These are phyloP conservation scores for Bembecia ichneumoniformis DNA, from an alignment of 2,888 invertebrate species.

Conservation along the genomic window DNA sequence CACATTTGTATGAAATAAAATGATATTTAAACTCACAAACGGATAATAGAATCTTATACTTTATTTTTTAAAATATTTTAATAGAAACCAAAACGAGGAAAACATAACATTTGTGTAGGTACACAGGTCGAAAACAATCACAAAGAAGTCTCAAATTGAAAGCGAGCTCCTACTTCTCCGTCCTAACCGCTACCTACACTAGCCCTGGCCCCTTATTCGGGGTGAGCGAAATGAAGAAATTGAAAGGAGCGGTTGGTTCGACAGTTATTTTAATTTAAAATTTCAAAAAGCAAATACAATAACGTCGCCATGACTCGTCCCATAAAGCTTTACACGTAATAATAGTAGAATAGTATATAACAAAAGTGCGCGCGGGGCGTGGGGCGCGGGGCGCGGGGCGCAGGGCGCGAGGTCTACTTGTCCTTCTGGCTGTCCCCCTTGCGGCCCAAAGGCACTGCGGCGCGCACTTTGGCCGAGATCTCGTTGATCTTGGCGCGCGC, in stretches of 20 bases:
- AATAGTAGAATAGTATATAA: constrained; percentile 67
- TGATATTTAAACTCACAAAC: too few species aligned
- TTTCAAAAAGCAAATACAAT: constrained; percentile 73
- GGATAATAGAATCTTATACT: too few species aligned
- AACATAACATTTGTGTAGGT: background rate
- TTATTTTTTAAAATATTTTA: too few species aligned
- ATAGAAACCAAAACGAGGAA: too few species aligned
- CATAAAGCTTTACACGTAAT: constrained; percentile 71
- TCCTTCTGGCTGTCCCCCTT: constrained; percentile 88
- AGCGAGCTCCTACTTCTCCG: too few species aligned
- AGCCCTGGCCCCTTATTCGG: too few species aligned
- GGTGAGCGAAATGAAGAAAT: constrained; percentile 12
- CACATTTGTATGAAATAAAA: too few species aligned
- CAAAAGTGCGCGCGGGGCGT: constrained; percentile 48
- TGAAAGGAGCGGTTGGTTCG: constrained; percentile 39
- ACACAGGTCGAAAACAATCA: background rate
- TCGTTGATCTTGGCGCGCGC: constrained; percentile 90
- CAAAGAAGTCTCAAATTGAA: too few species aligned
- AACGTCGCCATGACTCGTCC: constrained; percentile 68
- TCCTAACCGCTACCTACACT: too few species aligned
- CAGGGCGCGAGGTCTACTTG: constrained; percentile 76
- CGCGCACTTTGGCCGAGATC: constrained; percentile 89
- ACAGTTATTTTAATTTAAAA: constrained; percentile 71
- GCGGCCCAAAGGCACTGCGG: constrained; percentile 90
- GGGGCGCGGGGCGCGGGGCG: constrained; percentile 14